phyloP scores from a whole-genome alignment of 2,113 vertebrate species.

The Mohoua ochrocephala region DNA sequence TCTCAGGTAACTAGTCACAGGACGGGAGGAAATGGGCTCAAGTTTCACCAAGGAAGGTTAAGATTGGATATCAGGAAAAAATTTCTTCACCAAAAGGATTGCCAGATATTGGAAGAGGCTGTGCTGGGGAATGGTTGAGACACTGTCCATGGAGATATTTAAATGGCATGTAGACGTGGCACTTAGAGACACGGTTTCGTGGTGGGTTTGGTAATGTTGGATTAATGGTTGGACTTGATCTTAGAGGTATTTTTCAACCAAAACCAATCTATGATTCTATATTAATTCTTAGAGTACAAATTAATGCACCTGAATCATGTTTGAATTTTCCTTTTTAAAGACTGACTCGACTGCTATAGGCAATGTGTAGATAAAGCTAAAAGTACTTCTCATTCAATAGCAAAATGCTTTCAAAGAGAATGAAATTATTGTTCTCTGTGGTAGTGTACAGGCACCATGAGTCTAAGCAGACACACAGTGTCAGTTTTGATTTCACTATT shows the following conservation, averaged over 20 bases:
- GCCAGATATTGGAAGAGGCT: background rate
- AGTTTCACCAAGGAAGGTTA: background rate
- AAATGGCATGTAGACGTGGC: no score
- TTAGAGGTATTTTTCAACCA: background rate
- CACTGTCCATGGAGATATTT: background rate
- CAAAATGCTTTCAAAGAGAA: background rate
- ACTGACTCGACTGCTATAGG: background rate
- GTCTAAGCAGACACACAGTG: background rate
- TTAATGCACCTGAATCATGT: background rate
- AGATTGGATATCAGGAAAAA: background rate
- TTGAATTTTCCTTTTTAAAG: background rate
- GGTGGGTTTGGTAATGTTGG: background rate
- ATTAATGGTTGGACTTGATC: accelerated
- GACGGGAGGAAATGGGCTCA: background rate
- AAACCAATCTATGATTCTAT: background rate
- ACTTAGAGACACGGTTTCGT: background rate
- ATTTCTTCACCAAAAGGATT: background rate
- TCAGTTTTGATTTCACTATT: background rate
- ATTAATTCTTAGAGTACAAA: background rate
- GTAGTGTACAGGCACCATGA: background rate
- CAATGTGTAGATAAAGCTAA: background rate
- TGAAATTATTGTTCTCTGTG: background rate
- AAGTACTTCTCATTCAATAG: background rate
- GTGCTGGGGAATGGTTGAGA: background rate
- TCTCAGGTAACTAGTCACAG: background rate